These are phyloP conservation scores for Bombylius major DNA, from an alignment of 2,888 invertebrate genomes.

Conservation along the genomic window DNA sequence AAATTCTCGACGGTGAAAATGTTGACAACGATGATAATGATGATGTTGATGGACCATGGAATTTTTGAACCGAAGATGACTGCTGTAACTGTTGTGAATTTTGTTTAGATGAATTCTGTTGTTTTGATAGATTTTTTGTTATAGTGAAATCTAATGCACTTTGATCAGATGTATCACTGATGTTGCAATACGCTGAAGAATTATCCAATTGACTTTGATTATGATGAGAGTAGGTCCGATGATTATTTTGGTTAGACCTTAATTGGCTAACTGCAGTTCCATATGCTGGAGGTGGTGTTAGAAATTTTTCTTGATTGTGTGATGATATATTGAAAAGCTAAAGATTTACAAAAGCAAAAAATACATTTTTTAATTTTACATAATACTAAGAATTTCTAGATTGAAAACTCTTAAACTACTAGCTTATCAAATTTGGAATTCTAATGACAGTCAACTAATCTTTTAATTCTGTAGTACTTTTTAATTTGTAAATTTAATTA, in stretches of 20 bases:
- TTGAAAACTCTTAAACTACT: no score
- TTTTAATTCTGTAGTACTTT: no score
- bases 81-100: background rate
- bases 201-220: constrained; percentile 1
- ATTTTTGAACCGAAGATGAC: background rate
- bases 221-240: constrained; percentile 19
- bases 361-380: background rate
- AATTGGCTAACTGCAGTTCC: constrained; percentile 36
- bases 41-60: constrained; percentile 6
- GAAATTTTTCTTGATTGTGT: constrained; percentile 21
- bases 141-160: background rate
- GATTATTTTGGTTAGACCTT: constrained; percentile 34
- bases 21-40: constrained; percentile 5
- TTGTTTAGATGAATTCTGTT: background rate
- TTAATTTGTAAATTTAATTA: no score
- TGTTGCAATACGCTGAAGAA: background rate
- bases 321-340: constrained; percentile 16
- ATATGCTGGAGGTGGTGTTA: constrained; percentile 35
- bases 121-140: background rate
- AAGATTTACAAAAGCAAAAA: constrained; percentile 16
- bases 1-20: background rate
- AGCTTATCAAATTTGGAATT: no score
- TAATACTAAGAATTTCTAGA: no score
- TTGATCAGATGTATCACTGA: background rate
- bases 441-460: no score